A percentile compares a stretch with the other conserved stretches of the same genome.
These are phyloP conservation scores for Cyprinodon tularosa DNA, from an alignment of 2,113 vertebrate genomes.

Conservation along the genomic window DNA sequence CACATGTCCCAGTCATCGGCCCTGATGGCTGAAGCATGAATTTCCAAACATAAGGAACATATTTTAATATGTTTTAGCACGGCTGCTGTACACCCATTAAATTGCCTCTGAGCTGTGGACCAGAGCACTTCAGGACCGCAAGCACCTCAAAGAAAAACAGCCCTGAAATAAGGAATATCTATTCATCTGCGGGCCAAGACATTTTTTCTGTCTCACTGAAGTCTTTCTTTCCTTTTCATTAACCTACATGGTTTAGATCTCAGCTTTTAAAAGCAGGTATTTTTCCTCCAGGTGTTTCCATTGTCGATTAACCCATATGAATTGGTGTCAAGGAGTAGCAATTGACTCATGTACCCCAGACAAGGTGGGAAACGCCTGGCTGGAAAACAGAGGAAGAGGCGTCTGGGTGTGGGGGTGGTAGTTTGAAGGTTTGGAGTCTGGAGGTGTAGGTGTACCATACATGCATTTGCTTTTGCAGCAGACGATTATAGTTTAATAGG, in stretches of 20 bases:
- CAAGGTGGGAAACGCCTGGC: constrained; percentile 56
- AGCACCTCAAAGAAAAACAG: constrained; percentile 69
- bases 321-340: constrained; percentile 65
- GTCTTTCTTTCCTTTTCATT: constrained; percentile 37
- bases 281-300: constrained; percentile 66
- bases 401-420: constrained; percentile 51
- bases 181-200: constrained; percentile 54
- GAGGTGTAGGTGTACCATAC: constrained; percentile 1
- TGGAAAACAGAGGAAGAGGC: constrained; percentile 51
- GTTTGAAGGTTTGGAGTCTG: constrained; percentile 34
- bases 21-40: constrained; percentile 29
- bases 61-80: constrained; percentile 52
- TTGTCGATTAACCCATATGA: constrained; percentile 66
- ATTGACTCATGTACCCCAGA: constrained; percentile 58
- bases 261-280: constrained; percentile 39
- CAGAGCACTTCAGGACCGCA: constrained; percentile 60
- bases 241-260: constrained; percentile 62
- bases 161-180: constrained; percentile 53
- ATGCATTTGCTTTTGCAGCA: constrained; percentile 11
- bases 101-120: constrained; percentile 56
- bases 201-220: constrained; percentile 52
- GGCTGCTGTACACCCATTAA: constrained; percentile 59
- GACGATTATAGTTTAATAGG: not conserved
- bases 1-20: constrained; percentile 22
- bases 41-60: constrained; percentile 62